Evolutionary conservation across 1,140 invertebrate species (phyloP), one percentile per base, ranked within the genome.

Genomic region (Saccostrea cuccullata): DNA sequence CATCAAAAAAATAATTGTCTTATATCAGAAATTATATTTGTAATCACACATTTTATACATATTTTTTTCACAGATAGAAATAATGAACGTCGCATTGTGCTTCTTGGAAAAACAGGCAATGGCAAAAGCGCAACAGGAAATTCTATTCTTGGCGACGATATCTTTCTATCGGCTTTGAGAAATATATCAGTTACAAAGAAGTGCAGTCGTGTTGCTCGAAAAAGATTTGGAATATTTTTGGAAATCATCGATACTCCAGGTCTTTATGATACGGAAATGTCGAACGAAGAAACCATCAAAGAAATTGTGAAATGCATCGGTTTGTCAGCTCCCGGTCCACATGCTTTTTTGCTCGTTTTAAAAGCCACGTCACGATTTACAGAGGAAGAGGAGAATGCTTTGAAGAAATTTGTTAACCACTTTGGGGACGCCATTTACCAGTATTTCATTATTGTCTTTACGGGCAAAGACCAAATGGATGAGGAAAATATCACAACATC

Each of bases 401-500:
- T 88, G 1, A 5, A 23, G 13, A 8, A 23, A 2, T 64, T 70
- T 55, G 8, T 23, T 23, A 70, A 55, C 1, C 8, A 26, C 13
- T 88, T 88, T 70, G 87, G 87, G 17, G 36, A 88, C 6, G 73
- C 26, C 3, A 30, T 87, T 2, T 83, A 82, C 26, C 83, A 60
- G 30, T 60, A 58, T 60, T n/a, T 87, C 13, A 87, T 87, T 15
- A 36, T 83, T 13, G 40, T 87, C n/a, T 87, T 83, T 83, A 82
- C 77, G 11, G 40, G 56, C 13, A 82, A 60, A 60, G 86, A 87
- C 60, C 55, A 87, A 30, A 36, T 87, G 11, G 77, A 87, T 9
- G 55, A 40, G n/a, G 20, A 83, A 9, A 47, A 83, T 4, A 26
- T 23, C 58, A 36, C 47, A 2, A 13, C 82, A n/a, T 23, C 40